phyloP scores from a whole-genome alignment of 2,113 vertebrate genomes.

The Egretta garzetta region DNA sequence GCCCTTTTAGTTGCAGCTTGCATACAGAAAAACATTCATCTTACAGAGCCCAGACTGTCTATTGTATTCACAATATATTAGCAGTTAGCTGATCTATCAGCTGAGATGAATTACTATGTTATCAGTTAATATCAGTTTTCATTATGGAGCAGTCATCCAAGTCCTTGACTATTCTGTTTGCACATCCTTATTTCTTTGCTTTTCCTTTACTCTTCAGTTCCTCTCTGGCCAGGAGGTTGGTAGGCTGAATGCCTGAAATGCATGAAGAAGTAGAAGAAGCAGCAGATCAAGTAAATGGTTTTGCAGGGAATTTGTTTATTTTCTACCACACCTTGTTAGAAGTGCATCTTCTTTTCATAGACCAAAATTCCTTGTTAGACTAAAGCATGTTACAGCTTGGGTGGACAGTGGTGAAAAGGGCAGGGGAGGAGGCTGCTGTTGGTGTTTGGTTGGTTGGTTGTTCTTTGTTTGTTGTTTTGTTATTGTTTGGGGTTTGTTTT shows the following conservation, averaged over 20 bases:
- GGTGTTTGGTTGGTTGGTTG: background rate
- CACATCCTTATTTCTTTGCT: slow-evolving; percentile 1
- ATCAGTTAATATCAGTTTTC: slow-evolving; percentile 8
- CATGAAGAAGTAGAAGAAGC: background rate
- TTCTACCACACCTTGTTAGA: background rate
- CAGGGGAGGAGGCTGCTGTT: too few relatives aligned
- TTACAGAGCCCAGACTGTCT: slow-evolving; percentile 2
- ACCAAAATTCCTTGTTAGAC: background rate
- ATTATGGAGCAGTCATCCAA: slow-evolving; percentile 41
- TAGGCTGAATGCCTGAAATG: background rate
- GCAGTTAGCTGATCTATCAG: slow-evolving; percentile 48
- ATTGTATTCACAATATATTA: slow-evolving; percentile 49
- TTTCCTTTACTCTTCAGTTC: background rate
- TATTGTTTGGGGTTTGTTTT: background rate
- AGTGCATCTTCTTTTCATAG: background rate
- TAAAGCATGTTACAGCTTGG: background rate
- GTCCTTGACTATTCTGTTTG: background rate
- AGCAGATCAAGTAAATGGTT: background rate
- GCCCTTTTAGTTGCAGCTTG: slow-evolving; percentile 29
- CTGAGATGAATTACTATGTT: slow-evolving; percentile 42
- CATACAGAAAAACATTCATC: slow-evolving; percentile 45
- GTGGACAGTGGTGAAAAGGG: background rate
- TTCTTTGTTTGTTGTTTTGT: background rate
- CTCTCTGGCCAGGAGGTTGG: background rate
- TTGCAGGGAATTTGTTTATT: background rate